These are phyloP conservation scores for Sipunculus nudus DNA, from an alignment of 2,888 invertebrate species.

Conservation along the genomic window DNA sequence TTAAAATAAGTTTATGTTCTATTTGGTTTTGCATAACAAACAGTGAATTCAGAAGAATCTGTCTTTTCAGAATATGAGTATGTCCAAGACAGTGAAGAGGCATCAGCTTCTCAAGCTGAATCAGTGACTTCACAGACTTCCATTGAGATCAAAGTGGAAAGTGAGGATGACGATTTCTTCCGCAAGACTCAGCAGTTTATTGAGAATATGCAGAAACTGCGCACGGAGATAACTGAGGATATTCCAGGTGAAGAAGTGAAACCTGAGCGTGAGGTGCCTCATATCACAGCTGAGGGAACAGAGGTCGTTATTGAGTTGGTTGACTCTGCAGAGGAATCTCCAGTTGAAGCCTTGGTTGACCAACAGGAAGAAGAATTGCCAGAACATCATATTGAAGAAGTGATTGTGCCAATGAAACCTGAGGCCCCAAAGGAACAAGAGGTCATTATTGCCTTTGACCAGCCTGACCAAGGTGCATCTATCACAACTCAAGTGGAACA, in stretches of 20 bases:
- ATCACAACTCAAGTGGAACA: no score
- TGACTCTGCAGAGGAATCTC: conserved; percentile 28
- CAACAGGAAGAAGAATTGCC: neutral
- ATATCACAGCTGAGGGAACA: conserved; percentile 9
- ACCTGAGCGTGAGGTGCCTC: neutral
- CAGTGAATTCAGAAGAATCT: no score
- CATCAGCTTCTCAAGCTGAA: conserved; percentile 67
- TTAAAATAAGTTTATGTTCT: neutral
- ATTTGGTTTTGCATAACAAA: conserved; percentile 6
- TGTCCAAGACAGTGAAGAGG: conserved; percentile 85
- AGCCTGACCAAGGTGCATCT: no score
- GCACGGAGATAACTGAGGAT: conserved; percentile 38
- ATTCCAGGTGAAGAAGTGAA: conserved; percentile 7
- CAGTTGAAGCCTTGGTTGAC: conserved; percentile 12
- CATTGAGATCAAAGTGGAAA: conserved; percentile 11
- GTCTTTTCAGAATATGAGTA: conserved; percentile 84
- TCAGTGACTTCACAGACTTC: conserved; percentile 56
- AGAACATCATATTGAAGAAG: conserved; percentile 6
- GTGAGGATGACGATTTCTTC: conserved; percentile 41
- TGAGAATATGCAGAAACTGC: conserved; percentile 39
- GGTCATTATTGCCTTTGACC: conserved; percentile 9
- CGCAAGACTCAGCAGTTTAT: conserved; percentile 40
- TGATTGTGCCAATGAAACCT: conserved; percentile 9
- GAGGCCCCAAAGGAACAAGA: no score
- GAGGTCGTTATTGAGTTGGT: conserved; percentile 33